Conservation (phyloP, 2,888 invertebrate genomes). For the Melanostoma mellinum region DNA sequence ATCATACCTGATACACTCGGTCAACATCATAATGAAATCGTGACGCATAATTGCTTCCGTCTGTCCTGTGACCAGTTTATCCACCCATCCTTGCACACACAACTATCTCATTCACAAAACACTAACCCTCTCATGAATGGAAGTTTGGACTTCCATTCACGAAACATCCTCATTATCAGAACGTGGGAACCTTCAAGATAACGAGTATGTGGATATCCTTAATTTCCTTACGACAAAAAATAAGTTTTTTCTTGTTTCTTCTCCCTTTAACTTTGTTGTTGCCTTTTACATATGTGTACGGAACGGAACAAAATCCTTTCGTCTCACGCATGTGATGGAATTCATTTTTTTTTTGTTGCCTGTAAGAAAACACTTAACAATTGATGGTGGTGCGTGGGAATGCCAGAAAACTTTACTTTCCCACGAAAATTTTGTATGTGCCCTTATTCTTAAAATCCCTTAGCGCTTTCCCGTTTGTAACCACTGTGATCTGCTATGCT, state of each 20-base stretch:
- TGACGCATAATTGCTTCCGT: conserved; percentile 61
- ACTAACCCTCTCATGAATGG: conserved; percentile 31
- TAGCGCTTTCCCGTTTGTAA: conserved; percentile 23
- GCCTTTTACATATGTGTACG: not conserved
- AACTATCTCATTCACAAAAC: conserved; percentile 41
- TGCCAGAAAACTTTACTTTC: conserved; percentile 77
- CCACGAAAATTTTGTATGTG: conserved; percentile 76
- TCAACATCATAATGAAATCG: conserved; percentile 54
- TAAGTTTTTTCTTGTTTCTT: conserved; percentile 8
- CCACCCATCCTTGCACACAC: conserved; percentile 31
- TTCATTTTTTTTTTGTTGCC: conserved; percentile 25
- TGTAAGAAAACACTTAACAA: conserved; percentile 55
- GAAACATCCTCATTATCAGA: conserved; percentile 51
- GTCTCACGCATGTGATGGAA: conserved; percentile 55
- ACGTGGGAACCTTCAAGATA: conserved; percentile 62
- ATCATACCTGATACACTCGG: conserved; percentile 7
- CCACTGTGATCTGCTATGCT: conserved; percentile 6
- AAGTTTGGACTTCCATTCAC: conserved; percentile 31
- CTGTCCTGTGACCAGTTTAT: conserved; percentile 24
- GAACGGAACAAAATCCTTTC: conserved; percentile 49
- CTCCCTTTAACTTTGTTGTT: conserved; percentile 36
- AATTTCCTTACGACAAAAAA: conserved; percentile 43
- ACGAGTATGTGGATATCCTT: conserved; percentile 57
- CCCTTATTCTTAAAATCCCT: conserved; percentile 47
- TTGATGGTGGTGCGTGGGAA: conserved; percentile 77